Conservation (phyloP, 1,140 invertebrate species). For the Nasonia giraulti region DNA sequence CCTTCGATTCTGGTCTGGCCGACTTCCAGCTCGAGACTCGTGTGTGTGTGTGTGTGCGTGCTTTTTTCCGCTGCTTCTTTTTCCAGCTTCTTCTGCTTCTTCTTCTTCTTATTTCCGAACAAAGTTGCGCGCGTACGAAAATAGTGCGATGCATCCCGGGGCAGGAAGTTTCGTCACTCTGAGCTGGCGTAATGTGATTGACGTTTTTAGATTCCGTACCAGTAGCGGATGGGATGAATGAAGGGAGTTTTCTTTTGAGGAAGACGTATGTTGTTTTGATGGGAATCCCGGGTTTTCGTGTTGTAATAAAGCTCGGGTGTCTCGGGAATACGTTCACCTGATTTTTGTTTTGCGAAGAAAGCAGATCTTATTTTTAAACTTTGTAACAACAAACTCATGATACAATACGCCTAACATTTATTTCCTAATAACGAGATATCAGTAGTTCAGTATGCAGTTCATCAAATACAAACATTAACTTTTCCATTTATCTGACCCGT, state of each 20-base stretch:
- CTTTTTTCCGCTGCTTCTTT: not conserved
- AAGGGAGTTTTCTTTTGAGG: not conserved
- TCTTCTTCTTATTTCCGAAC: not conserved
- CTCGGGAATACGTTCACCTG: not conserved
- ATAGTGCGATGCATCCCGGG: not conserved
- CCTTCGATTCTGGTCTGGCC: not conserved
- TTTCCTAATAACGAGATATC: no score
- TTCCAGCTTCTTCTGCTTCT: not conserved
- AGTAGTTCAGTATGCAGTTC: no score
- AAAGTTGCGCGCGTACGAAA: slow-evolving; percentile 14
- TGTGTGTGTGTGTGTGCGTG: not conserved
- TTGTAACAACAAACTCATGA: no score
- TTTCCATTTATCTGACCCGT: no score
- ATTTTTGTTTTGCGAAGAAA: not conserved
- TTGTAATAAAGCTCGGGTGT: not conserved
- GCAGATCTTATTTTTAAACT: no score
- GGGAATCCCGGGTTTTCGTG: not conserved
- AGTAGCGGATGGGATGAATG: not conserved
- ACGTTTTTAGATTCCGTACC: slow-evolving; percentile 15
- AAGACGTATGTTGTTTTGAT: not conserved
- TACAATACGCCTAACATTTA: no score
- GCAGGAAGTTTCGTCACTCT: slow-evolving; percentile 23
- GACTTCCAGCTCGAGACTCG: slow-evolving; percentile 21
- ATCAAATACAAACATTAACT: no score
- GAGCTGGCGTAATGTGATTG: slow-evolving; percentile 30